Conservation (phyloP, 2,113 vertebrate genomes). For the Pitta sordida region DNA sequence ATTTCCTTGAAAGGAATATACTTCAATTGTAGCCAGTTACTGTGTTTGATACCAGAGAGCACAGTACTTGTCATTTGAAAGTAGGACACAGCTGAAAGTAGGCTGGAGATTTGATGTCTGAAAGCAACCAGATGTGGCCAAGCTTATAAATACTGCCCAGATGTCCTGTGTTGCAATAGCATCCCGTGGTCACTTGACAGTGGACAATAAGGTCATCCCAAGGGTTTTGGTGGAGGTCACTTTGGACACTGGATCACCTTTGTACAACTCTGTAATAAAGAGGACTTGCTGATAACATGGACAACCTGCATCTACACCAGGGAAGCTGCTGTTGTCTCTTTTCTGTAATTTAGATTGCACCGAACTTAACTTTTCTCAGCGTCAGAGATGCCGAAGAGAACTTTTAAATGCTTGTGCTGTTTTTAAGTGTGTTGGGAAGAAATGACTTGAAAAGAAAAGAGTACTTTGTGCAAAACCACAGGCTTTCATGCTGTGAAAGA, state of each 20-base stretch:
- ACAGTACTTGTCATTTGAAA: not conserved
- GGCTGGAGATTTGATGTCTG: not conserved
- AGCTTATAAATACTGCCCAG: not conserved
- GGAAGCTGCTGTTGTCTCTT: not conserved
- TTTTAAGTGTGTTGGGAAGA: not conserved
- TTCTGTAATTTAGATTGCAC: not conserved
- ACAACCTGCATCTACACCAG: not conserved
- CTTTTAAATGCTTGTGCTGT: not conserved
- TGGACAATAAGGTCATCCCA: not conserved
- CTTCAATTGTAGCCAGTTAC: not conserved
- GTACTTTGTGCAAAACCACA: not conserved
- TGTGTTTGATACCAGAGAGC: not conserved
- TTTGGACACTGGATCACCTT: not conserved
- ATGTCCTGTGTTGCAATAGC: not conserved
- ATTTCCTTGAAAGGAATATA: not conserved
- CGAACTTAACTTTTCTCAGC: not conserved
- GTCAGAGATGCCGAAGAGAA: not conserved
- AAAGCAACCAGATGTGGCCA: not conserved
- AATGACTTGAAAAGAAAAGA: not conserved
- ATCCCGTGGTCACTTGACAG: not conserved
- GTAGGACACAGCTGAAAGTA: not conserved
- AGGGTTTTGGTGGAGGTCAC: not conserved
- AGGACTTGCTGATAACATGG: not conserved
- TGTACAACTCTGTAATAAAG: not conserved
- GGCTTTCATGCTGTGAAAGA: not conserved